These are phyloP conservation scores for Chaitophorus viminalis DNA, from an alignment of 2,888 invertebrate genomes.

Conservation along the genomic window DNA sequence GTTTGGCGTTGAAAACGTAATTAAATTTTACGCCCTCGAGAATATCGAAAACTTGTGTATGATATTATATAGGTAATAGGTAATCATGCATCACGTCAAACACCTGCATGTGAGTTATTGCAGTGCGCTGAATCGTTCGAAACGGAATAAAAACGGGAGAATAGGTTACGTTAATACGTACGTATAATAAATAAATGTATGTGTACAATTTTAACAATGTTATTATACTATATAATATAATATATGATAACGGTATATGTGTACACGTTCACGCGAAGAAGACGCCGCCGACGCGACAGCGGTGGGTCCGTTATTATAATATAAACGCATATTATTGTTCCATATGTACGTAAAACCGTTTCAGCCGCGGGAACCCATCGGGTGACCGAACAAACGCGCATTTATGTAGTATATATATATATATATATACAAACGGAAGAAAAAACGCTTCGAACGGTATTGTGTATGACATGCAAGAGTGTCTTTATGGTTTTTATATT, in stretches of 20 bases:
- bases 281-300: neutral
- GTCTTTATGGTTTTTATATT: neutral
- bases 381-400: neutral
- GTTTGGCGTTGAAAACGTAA: slow-evolving; percentile 12
- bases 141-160: neutral
- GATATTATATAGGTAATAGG: neutral
- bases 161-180: neutral
- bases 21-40: neutral
- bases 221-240: neutral
- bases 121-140: neutral
- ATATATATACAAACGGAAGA: neutral
- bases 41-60: neutral
- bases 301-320: slow-evolving; percentile 40
- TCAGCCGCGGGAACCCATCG: slow-evolving; percentile 17
- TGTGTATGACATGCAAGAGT: neutral
- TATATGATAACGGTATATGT: slow-evolving; percentile 11
- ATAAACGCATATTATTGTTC: too few species aligned
- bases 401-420: neutral
- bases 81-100: neutral
- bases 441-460: neutral
- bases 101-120: neutral
- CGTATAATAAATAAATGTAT: neutral
- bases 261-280: neutral
- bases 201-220: neutral
- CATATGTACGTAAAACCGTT: neutral